These are phyloP conservation scores for Caenorhabditis briggsae DNA, from an alignment of 1,140 invertebrate genomes.

Conservation along the genomic window DNA sequence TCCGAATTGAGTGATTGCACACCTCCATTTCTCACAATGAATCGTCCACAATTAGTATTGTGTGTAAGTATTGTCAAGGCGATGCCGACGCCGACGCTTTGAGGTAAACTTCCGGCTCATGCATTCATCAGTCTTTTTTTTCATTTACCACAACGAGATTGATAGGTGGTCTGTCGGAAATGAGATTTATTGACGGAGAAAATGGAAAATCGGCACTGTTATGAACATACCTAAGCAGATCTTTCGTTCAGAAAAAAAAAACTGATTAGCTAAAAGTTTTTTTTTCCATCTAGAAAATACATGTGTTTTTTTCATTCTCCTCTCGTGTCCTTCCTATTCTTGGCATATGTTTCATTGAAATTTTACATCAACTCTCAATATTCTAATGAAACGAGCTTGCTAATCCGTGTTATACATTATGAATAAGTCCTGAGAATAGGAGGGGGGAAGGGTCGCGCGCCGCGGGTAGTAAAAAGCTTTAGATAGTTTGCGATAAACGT, in stretches of 20 bases:
- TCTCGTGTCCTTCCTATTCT: not conserved
- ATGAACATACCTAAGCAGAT: not conserved
- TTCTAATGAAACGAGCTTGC: conserved; percentile 44
- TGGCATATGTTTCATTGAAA: conserved; percentile 43
- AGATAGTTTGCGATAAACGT: conserved; percentile 53
- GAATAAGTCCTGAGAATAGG: conserved; percentile 33
- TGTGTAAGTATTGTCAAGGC: conserved; percentile 34
- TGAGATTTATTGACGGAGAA: not conserved
- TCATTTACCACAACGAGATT: conserved; percentile 1
- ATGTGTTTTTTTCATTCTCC: not conserved
- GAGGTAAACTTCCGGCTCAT: conserved; percentile 53
- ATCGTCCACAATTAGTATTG: conserved; percentile 52
- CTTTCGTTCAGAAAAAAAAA: not conserved
- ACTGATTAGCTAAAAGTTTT: conserved; percentile 29
- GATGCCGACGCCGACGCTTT: conserved; percentile 26
- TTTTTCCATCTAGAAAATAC: not conserved
- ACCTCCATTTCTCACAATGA: conserved; percentile 29
- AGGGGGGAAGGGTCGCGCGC: conserved; percentile 25
- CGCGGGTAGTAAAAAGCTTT: conserved; percentile 40
- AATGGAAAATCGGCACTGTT: not conserved
- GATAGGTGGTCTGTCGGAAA: conserved; percentile 34
- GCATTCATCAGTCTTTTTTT: conserved; percentile 48
- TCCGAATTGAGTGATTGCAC: conserved; percentile 48
- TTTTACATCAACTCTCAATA: not conserved
- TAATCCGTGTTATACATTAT: conserved; percentile 52